Conservation (phyloP, 2,113 vertebrate genomes). For the Argyrosomus japonicus region DNA sequence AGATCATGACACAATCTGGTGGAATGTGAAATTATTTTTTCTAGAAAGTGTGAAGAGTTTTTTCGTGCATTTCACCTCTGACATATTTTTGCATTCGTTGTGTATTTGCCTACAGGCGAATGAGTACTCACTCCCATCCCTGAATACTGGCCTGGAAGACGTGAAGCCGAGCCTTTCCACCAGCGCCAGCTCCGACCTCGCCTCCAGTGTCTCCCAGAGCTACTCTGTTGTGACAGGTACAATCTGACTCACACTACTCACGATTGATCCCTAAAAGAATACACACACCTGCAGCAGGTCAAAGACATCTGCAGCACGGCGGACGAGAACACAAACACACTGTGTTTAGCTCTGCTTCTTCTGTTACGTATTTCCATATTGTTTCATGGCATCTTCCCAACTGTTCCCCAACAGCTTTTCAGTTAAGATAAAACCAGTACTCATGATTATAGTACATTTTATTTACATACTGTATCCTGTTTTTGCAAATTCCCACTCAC, state of each 20-base stretch:
- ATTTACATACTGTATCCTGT: background rate
- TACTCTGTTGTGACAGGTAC: conserved; percentile 95
- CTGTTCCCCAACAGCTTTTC: background rate
- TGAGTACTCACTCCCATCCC: conserved; percentile 97
- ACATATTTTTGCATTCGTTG: conserved; percentile 40
- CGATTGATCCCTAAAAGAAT: conserved; percentile 49
- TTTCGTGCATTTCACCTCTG: conserved; percentile 25
- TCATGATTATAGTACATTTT: background rate
- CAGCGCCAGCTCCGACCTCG: conserved; percentile 96
- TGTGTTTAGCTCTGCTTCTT: background rate
- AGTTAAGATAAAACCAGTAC: background rate
- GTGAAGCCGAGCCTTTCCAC: conserved; percentile 98
- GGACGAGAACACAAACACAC: conserved; percentile 24
- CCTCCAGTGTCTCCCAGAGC: conserved; percentile 98
- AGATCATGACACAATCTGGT: conserved; percentile 36
- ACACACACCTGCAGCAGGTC: conserved; percentile 52
- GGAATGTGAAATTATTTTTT: conserved; percentile 50
- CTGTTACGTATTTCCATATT: background rate
- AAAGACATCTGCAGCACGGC: conserved; percentile 44
- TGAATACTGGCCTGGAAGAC: conserved; percentile 97
- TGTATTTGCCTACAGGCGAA: conserved; percentile 88
- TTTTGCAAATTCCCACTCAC: background rate
- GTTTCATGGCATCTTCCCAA: background rate
- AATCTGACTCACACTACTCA: conserved; percentile 63
- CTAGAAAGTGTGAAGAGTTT: conserved; percentile 13